Evolutionary conservation across 2,113 vertebrate species (phyloP), one percentile per base, ranked within the genome.

Genomic region (Pontoporia blainvillei): DNA sequence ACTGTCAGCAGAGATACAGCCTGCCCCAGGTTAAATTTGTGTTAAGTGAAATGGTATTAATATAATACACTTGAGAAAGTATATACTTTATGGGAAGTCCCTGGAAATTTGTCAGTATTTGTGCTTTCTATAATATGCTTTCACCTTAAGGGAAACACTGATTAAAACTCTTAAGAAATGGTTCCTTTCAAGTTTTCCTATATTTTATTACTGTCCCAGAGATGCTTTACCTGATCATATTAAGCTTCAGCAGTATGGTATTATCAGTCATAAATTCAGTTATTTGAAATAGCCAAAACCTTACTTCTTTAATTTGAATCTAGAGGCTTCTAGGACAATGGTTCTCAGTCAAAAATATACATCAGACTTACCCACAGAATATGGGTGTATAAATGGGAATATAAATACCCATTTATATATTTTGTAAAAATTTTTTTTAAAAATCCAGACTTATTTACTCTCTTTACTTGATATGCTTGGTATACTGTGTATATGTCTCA

Each of bases 91-190:
- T 71, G 64, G 76, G 75, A 96, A 49, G 57, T 92, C 69, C n/a
- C 85, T 81, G 46, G 59, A 81, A 92, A 64, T 66, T 59, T 82
- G 49, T 94, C 75, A 81, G 0, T 90, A n/a, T 87, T 93, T 59
- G 91, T 73, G 46, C 73, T 67, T 95, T 96, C 69, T 84, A 8
- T 85, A 93, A 39, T 57, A 36, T 75, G 79, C 75, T 96, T 93
- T 90, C 29, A 85, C 75, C 46, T 90, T 41, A 75, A 25, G 78
- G 91, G 59, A 90, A 73, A 87, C 49, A 90, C 62, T 46, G 83
- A 95, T 94, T 91, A 95, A 97, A 95, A 90, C 71, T 84, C 62
- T 83, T 54, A 82, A 93, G 57, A 90, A 87, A 91, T 14, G 20
- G 8, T 82, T 95, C 36, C 72, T 95, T 91, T 94, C 76, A 79